These are phyloP conservation scores for Sebastolobus altivelis DNA, from an alignment of 2,797 vertebrate genomes.

Conservation along the genomic window DNA sequence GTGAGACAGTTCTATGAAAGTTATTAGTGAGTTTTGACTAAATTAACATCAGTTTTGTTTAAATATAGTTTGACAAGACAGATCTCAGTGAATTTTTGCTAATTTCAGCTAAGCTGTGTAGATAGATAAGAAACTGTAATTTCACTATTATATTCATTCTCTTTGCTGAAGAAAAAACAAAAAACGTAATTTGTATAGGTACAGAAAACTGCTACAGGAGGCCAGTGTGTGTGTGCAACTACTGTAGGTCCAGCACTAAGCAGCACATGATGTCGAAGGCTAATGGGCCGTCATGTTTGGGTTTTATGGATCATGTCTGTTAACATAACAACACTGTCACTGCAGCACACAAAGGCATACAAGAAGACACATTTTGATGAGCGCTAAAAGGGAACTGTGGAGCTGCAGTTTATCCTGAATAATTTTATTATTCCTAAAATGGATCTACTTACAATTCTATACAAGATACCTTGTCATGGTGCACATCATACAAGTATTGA, in stretches of 20 bases:
- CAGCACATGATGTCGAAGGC: slow-evolving; percentile 36
- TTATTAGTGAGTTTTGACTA: neutral
- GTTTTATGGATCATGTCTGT: slow-evolving; percentile 33
- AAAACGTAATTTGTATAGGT: neutral
- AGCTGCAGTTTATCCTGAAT: slow-evolving; percentile 58
- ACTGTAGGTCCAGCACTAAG: slow-evolving; percentile 23
- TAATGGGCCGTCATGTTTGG: slow-evolving; percentile 1
- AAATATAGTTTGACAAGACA: slow-evolving; percentile 20
- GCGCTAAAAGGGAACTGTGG: slow-evolving; percentile 35
- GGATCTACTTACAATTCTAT: slow-evolving; percentile 61
- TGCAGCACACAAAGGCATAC: slow-evolving; percentile 44
- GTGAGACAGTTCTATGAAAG: slow-evolving; percentile 1
- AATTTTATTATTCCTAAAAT: slow-evolving; percentile 68
- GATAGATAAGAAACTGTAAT: neutral
- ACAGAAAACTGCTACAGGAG: slow-evolving; percentile 11
- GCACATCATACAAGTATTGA: slow-evolving; percentile 54
- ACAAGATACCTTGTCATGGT: slow-evolving; percentile 53
- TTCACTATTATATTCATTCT: neutral
- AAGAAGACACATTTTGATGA: slow-evolving; percentile 25
- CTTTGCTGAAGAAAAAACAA: slow-evolving; percentile 9
- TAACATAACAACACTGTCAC: slow-evolving; percentile 17
- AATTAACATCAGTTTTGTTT: slow-evolving; percentile 11
- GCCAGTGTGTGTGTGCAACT: slow-evolving; percentile 13
- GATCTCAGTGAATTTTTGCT: neutral
- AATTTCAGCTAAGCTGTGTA: neutral